A percentile compares a stretch with the other conserved stretches of the same genome.
phyloP scores from a whole-genome alignment of 30 jellyfish, hydroid and myxozoan species.

The Pelagia noctiluca region DNA sequence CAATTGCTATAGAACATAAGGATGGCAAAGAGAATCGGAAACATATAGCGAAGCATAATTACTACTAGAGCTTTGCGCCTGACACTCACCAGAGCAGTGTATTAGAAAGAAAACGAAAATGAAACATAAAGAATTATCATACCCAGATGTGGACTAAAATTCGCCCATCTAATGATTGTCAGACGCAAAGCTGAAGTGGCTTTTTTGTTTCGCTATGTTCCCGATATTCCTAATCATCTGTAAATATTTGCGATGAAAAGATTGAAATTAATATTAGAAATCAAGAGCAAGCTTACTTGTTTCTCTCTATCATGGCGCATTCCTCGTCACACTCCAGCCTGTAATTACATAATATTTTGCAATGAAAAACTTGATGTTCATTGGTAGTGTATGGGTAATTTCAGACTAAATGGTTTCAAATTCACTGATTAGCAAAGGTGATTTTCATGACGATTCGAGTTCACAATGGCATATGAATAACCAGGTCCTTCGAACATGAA shows the following conservation, averaged over 20 bases:
- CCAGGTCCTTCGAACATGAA: no score
- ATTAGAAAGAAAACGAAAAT: neutral
- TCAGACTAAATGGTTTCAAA: neutral
- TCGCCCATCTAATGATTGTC: no score
- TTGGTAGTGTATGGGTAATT: neutral
- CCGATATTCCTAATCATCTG: neutral
- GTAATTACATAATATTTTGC: neutral
- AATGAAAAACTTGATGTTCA: neutral
- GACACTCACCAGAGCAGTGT: no score
- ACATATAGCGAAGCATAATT: no score
- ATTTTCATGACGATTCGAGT: neutral
- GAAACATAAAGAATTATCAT: conserved; percentile 3
- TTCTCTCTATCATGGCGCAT: conserved; percentile 83
- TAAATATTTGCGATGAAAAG: neutral
- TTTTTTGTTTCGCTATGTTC: neutral
- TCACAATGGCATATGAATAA: no score
- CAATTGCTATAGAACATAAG: no score
- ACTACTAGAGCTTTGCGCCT: no score
- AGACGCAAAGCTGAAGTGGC: no score
- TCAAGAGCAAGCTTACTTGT: conserved; percentile 61
- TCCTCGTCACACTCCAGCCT: conserved; percentile 96
- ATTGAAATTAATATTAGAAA: neutral
- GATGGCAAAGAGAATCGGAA: no score
- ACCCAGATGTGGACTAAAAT: no score
- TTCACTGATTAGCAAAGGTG: neutral